A percentile compares a stretch with the other conserved stretches of the same genome.
Evolutionary conservation across 1,140 invertebrate species (phyloP).

Genomic region (Acyrthosiphon pisum): DNA sequence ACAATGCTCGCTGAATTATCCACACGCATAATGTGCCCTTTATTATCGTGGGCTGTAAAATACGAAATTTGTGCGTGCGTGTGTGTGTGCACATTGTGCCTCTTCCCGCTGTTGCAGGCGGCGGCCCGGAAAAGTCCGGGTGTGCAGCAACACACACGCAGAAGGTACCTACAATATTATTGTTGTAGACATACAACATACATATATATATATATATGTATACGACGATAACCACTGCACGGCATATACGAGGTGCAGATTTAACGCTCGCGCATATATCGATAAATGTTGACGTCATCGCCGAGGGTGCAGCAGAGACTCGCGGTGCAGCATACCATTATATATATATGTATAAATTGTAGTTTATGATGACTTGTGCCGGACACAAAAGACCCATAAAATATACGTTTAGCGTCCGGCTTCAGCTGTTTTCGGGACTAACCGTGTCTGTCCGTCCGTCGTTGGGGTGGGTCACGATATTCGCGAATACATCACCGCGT

Average conservation of each 20-base stretch:
- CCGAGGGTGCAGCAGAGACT: not conserved
- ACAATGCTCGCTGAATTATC: not conserved
- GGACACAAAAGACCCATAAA: not conserved
- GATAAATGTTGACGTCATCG: conserved; percentile 8
- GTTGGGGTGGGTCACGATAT: not conserved
- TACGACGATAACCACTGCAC: not conserved
- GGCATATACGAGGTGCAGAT: not conserved
- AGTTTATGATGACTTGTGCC: not conserved
- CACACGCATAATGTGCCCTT: not conserved
- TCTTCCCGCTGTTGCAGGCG: not conserved
- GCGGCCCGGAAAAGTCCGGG: not conserved
- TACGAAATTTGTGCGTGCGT: not conserved
- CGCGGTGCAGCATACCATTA: no score
- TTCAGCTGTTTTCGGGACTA: not conserved
- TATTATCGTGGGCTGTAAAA: not conserved
- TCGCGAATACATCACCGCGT: no score
- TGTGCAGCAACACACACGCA: not conserved
- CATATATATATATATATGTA: no score
- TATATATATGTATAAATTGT: no score
- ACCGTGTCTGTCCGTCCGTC: not conserved
- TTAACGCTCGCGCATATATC: not conserved
- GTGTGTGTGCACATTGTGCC: not conserved
- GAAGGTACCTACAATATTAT: not conserved
- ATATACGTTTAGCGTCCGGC: not conserved
- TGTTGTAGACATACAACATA: not conserved